A percentile compares a stretch with the other conserved stretches of the same genome.
These are phyloP conservation scores for Napeogenes sylphis DNA, from an alignment of 2,888 invertebrate species.

Conservation along the genomic window DNA sequence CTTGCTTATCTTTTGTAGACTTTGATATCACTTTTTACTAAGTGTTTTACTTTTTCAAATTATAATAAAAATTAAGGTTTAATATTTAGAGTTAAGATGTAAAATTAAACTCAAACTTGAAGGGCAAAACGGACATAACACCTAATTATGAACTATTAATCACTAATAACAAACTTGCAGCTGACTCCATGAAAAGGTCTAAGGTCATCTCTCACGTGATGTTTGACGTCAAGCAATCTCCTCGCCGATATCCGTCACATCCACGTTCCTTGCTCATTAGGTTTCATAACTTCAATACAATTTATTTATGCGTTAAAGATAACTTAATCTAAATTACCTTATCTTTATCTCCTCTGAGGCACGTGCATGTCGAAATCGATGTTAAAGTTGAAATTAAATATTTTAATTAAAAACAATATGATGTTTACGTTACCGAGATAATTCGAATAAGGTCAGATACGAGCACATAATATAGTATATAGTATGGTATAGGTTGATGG, in stretches of 20 bases:
- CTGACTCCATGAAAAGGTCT: conserved; percentile 39
- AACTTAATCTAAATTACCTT: conserved; percentile 20
- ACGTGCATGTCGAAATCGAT: conserved; percentile 17
- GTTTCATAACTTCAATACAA: conserved; percentile 17
- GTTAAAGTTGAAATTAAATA: neutral
- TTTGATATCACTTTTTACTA: no score
- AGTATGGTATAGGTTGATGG: no score
- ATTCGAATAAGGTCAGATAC: conserved; percentile 2
- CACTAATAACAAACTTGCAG: neutral
- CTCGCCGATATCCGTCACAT: conserved; percentile 16
- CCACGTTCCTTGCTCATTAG: conserved; percentile 16
- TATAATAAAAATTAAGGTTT: no score
- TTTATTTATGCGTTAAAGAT: conserved; percentile 17
- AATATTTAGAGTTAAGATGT: no score
- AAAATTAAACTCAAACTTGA: neutral
- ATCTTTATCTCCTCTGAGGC: conserved; percentile 5
- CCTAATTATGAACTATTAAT: neutral
- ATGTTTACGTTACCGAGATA: conserved; percentile 36
- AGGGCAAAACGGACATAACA: neutral
- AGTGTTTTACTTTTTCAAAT: no score
- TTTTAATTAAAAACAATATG: conserved; percentile 26
- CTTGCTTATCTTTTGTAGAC: no score
- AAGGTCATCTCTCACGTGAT: conserved; percentile 55
- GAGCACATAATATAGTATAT: no score
- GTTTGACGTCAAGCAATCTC: conserved; percentile 52